These are phyloP conservation scores for Halocynthia roretzi DNA, from an alignment of 23 tunicate genomes.

Conservation along the genomic window DNA sequence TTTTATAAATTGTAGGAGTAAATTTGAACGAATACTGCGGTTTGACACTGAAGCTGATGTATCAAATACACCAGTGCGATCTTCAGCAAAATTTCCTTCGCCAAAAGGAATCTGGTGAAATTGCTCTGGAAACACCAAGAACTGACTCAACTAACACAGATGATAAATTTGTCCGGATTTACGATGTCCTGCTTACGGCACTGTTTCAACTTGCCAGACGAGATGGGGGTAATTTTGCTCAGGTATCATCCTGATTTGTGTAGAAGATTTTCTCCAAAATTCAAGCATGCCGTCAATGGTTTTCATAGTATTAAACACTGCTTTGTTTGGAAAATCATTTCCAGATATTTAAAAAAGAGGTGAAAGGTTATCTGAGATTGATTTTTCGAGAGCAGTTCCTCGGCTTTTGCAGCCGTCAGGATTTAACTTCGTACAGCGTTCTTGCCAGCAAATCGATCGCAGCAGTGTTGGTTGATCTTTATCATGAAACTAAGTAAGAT, in stretches of 20 bases:
- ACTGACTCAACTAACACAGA: not conserved
- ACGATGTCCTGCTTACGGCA: not conserved
- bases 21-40: constrained; percentile 10
- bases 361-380: not conserved
- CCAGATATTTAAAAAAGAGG: constrained; percentile 4
- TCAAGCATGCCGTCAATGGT: not conserved
- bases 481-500: not conserved
- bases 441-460: not conserved
- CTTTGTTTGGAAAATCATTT: not conserved
- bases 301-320: not conserved
- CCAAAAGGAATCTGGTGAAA: not conserved
- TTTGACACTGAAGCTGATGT: not conserved
- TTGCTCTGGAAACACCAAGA: not conserved
- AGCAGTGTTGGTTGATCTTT: constrained; percentile 4
- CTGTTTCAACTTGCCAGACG: constrained; percentile 13
- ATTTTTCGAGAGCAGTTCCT: not conserved
- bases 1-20: not conserved
- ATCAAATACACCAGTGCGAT: constrained; percentile 9
- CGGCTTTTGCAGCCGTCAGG: not conserved
- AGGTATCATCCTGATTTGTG: constrained; percentile 2
- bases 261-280: not conserved
- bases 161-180: not conserved
- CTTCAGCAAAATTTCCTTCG: not conserved
- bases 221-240: constrained; percentile 15
- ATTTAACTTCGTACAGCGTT: not conserved